These are phyloP conservation scores for Toxostoma redivivum DNA, from an alignment of 2,113 vertebrate species.

Conservation along the genomic window DNA sequence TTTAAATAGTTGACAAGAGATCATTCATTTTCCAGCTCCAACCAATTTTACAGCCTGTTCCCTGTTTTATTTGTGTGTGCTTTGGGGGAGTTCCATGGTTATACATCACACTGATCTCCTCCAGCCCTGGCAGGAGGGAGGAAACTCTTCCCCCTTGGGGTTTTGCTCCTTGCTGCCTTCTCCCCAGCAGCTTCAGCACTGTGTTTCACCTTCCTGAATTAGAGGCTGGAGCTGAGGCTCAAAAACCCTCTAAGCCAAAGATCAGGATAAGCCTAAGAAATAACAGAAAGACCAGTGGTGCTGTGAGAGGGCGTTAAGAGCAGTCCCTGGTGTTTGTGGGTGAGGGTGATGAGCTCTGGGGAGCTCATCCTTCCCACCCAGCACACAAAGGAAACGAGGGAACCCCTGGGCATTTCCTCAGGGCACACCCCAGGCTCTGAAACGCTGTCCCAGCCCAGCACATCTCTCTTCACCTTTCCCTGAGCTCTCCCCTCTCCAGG, in stretches of 20 bases:
- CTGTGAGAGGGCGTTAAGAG: not conserved
- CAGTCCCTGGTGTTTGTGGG: fast-evolving
- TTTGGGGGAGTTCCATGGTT: not conserved
- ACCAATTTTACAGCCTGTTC: not conserved
- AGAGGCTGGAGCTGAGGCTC: not conserved
- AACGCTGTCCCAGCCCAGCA: not conserved
- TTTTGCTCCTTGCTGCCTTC: not conserved
- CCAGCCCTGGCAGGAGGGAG: not conserved
- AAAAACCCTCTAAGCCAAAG: not conserved
- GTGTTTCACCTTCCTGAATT: not conserved
- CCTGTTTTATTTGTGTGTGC: not conserved
- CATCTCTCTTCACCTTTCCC: not conserved
- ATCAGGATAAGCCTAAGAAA: not conserved
- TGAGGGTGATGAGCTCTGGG: not conserved
- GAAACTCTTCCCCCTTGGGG: not conserved
- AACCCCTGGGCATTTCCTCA: not conserved
- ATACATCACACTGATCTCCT: not conserved
- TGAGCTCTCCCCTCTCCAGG: fast-evolving
- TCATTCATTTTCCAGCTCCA: conserved; percentile 56
- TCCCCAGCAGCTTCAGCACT: not conserved
- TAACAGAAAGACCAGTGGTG: not conserved
- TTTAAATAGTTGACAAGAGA: conserved; percentile 66
- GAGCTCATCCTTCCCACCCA: not conserved
- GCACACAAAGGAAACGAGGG: not conserved
- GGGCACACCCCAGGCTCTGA: not conserved